Percentiles rank a stretch among this genome's conserved stretches.
These are phyloP conservation scores for Danaus plexippus DNA, from an alignment of 1,140 invertebrate species.

Conservation along the genomic window DNA sequence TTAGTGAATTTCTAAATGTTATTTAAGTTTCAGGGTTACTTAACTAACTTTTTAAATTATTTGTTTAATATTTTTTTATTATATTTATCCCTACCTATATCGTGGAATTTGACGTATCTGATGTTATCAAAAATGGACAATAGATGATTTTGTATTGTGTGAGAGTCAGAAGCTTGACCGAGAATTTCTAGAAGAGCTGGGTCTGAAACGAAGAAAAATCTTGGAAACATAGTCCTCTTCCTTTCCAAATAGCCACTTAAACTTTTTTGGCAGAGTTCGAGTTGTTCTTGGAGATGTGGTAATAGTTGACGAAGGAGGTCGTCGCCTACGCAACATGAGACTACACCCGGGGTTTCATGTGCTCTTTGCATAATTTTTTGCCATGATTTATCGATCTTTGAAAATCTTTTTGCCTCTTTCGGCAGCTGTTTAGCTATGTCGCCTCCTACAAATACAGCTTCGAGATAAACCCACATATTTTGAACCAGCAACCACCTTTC, in stretches of 20 bases:
- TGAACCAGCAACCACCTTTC: conserved; percentile 97
- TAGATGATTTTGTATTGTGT: conserved; percentile 97
- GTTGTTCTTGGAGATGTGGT: conserved; percentile 96
- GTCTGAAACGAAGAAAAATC: conserved; percentile 98
- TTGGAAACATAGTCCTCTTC: conserved; percentile 95
- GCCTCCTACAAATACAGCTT: conserved; percentile 97
- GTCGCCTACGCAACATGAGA: conserved; percentile 96
- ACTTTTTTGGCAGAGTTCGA: conserved; percentile 97
- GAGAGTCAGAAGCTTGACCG: conserved; percentile 96
- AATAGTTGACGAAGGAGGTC: conserved; percentile 92
- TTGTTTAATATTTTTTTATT: too few relatives aligned
- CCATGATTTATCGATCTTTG: conserved; percentile 98
- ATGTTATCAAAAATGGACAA: conserved; percentile 97
- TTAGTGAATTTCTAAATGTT: too few relatives aligned
- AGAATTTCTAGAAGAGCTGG: conserved; percentile 95
- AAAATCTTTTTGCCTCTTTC: conserved; percentile 94
- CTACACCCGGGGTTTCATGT: conserved; percentile 95
- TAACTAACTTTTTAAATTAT: too few relatives aligned
- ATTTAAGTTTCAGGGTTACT: too few relatives aligned
- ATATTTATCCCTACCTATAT: conserved; percentile 75
- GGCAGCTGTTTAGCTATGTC: conserved; percentile 98
- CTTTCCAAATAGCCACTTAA: conserved; percentile 96
- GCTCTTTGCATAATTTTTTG: conserved; percentile 97
- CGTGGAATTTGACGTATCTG: conserved; percentile 93
- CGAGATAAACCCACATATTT: conserved; percentile 98